Conservation (phyloP, 2,113 vertebrate genomes). For the Ochotona princeps region DNA sequence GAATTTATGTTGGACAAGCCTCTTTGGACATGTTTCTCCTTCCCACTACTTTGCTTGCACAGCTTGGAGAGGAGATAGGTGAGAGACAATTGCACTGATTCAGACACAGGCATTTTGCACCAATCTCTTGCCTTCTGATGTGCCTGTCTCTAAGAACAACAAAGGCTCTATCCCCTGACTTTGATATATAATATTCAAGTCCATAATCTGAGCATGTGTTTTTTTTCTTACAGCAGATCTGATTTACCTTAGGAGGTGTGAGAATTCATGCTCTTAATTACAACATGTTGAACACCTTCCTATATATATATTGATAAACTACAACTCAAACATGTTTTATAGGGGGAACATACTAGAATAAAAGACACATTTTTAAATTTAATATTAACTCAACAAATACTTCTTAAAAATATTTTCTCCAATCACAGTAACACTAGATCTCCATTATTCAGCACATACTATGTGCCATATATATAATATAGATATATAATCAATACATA, state of each 20-base stretch:
- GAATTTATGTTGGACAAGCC: neutral
- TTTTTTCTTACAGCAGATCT: conserved; percentile 34
- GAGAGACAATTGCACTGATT: neutral
- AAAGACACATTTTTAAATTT: conserved; percentile 43
- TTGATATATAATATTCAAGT: neutral
- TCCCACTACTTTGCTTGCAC: neutral
- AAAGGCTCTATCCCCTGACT: neutral
- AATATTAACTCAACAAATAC: neutral
- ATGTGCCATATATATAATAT: neutral
- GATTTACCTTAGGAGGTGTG: neutral
- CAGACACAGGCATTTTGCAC: neutral
- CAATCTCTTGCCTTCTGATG: neutral
- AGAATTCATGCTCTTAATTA: conserved; percentile 18
- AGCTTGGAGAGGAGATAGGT: neutral
- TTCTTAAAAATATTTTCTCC: too few relatives aligned
- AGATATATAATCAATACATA: neutral
- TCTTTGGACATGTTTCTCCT: neutral
- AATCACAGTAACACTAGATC: neutral
- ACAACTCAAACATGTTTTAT: conserved; percentile 27
- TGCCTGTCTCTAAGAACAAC: neutral
- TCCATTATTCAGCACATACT: conserved; percentile 4
- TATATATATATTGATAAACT: neutral
- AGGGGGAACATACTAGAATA: neutral
- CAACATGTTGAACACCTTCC: neutral
- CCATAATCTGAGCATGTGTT: neutral